Conservation (phyloP, 2,888 invertebrate species). For the Rhimphoctona megacephalus region DNA sequence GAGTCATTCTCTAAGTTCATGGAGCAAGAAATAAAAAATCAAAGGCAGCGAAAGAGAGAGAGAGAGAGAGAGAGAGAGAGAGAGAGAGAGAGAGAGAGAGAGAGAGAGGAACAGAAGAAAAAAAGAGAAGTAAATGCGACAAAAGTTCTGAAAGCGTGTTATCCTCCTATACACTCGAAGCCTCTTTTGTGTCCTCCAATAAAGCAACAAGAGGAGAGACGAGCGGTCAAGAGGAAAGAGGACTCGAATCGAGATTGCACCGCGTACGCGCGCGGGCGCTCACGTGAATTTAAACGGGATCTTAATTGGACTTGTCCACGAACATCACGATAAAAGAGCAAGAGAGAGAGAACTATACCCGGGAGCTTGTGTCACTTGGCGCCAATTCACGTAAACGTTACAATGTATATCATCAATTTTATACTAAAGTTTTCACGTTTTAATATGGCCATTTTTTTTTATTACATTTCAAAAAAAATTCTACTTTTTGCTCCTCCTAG, state of each 20-base stretch:
- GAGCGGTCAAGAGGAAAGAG: conserved; percentile 20
- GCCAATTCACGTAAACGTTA: neutral
- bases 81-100: neutral
- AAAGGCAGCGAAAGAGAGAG: conserved; percentile 10
- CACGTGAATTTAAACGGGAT: conserved; percentile 69
- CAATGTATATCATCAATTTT: neutral
- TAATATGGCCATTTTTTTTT: neutral
- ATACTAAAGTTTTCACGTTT: conserved; percentile 19
- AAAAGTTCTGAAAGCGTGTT: conserved; percentile 39
- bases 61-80: neutral
- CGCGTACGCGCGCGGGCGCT: conserved; percentile 56
- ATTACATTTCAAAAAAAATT: neutral
- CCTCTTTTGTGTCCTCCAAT: conserved; percentile 39
- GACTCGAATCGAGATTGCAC: conserved; percentile 59
- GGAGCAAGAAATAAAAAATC: conserved; percentile 12
- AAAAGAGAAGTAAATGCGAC: conserved; percentile 13
- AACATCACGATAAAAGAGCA: conserved; percentile 53
- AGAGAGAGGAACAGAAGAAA: neutral
- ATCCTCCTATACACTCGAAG: neutral
- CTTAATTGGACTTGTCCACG: conserved; percentile 68
- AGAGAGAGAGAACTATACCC: conserved; percentile 28
- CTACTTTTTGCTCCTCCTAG: neutral
- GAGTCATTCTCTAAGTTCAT: conserved; percentile 54
- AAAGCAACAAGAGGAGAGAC: conserved; percentile 31
- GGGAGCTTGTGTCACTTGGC: conserved; percentile 19